Conservation (phyloP, 2,797 vertebrate species). For the Sphenodon punctatus region DNA sequence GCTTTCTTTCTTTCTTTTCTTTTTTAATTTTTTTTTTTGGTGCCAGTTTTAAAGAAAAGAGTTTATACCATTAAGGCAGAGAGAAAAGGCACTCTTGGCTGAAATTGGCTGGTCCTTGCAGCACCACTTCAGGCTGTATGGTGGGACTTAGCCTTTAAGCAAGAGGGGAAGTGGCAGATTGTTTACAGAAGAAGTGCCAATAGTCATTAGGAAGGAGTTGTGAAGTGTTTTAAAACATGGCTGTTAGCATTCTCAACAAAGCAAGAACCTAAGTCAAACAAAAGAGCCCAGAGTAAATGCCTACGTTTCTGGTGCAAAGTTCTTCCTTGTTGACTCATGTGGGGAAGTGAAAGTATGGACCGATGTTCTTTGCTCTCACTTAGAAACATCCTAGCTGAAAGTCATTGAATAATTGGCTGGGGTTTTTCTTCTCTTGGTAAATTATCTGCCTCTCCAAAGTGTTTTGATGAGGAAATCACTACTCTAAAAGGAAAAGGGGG, state of each 20-base stretch:
- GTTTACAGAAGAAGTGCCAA: constrained; percentile 41
- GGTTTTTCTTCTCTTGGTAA: constrained; percentile 20
- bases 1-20: constrained; percentile 8
- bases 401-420: not conserved
- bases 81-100: constrained; percentile 4
- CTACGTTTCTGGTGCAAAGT: not conserved
- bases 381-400: constrained; percentile 44
- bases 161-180: constrained; percentile 25
- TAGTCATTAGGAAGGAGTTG: constrained; percentile 42
- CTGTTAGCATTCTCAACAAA: constrained; percentile 35
- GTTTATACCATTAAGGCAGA: constrained; percentile 37
- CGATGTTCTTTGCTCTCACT: constrained; percentile 7
- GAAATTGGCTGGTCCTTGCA: not conserved
- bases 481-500: not conserved
- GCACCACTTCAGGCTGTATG: not conserved
- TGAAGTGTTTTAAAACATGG: constrained; percentile 53
- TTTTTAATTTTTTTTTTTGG: constrained; percentile 35
- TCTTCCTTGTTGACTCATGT: not conserved
- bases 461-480: constrained; percentile 66
- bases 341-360: not conserved
- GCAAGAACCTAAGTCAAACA: constrained; percentile 7
- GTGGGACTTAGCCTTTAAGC: not conserved
- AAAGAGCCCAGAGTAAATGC: not conserved
- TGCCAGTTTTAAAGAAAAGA: constrained; percentile 34
- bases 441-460: constrained; percentile 35